Base-by-base conservation (phyloP, 64 coral and sea anemone genomes). In the Montipora cactus region DNA sequence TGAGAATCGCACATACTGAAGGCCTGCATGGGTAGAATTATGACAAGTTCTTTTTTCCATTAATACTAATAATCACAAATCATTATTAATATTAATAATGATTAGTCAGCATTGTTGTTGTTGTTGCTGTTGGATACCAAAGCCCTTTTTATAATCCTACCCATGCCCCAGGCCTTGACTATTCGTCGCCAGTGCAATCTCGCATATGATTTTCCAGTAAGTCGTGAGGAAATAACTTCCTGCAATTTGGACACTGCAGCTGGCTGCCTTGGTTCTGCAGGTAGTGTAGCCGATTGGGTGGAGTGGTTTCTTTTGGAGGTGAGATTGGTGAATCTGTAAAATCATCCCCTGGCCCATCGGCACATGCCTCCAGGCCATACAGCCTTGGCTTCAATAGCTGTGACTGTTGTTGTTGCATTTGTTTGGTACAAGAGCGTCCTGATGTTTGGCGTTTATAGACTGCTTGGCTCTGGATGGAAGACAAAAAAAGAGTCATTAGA, bases 151-250 rank as follows among this genome's bases (percentile, higher is more conserved):
- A 50, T 25, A 0, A 70, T 72, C 82, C 66, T 71, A 44, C 15
- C 47, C 16, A 70, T 86, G 82, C 47, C 45, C 44, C 37, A 66
- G 25, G 51, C 55, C 58, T 64, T 7, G 1, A 8, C 21, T 71
- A 86, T 25, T 86, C 82, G 6, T 86, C 82, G 9, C 82, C 66
- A 12, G 82, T 86, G 47, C 90, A 92, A 49, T 92, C 90, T 59
- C 82, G 77, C 69, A 92, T 83, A 67, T 92, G 90, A 67, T 92
- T 83, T 16, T 92, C 90, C 18, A 92, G 81, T 37, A 84, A 25
- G 44, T 92, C 81, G 66, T 83, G 57, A 7, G 90, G 90, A 25
- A 92, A 76, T 11, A 74, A 47, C 20, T 69, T 85, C 8, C 49
- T 73, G 53, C 90, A 92, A 53, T 84, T 85, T 3, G 90, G 90